These are phyloP conservation scores for Chionodraco myersi DNA, from an alignment of 2,113 vertebrate species.

Conservation along the genomic window DNA sequence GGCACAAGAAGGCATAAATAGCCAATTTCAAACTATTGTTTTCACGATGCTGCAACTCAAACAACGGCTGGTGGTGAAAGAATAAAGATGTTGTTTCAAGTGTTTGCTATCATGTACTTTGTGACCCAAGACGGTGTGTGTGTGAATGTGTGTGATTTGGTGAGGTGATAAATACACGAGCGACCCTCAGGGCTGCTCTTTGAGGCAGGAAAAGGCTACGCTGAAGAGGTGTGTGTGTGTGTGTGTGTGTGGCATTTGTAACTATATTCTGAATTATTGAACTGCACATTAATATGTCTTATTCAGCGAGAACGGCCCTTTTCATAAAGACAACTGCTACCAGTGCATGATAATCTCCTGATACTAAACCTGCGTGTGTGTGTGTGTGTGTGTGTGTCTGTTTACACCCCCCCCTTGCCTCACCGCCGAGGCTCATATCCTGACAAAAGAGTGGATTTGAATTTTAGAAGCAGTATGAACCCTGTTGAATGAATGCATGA, in stretches of 20 bases:
- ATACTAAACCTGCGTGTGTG: too few species aligned
- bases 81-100: too few species aligned
- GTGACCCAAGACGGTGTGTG: not conserved
- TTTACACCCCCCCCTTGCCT: not conserved
- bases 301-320: not conserved
- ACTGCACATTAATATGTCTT: slow-evolving; percentile 7
- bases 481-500: slow-evolving; percentile 11
- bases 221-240: not conserved
- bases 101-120: too few species aligned
- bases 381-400: not conserved
- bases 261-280: slow-evolving; percentile 21
- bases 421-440: slow-evolving; percentile 7
- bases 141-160: not conserved
- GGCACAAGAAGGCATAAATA: not conserved
- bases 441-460: slow-evolving; percentile 40
- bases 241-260: not conserved
- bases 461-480: slow-evolving; percentile 23
- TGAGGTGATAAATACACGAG: slow-evolving; percentile 21
- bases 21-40: not conserved
- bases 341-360: not conserved
- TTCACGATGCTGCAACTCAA: not conserved
- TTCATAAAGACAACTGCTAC: not conserved
- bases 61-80: too few species aligned
- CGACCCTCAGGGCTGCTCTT: slow-evolving; percentile 17
- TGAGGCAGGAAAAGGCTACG: slow-evolving; percentile 26